Conservation (phyloP, 2,797 vertebrate species). For the Gephyroberyx darwinii region DNA sequence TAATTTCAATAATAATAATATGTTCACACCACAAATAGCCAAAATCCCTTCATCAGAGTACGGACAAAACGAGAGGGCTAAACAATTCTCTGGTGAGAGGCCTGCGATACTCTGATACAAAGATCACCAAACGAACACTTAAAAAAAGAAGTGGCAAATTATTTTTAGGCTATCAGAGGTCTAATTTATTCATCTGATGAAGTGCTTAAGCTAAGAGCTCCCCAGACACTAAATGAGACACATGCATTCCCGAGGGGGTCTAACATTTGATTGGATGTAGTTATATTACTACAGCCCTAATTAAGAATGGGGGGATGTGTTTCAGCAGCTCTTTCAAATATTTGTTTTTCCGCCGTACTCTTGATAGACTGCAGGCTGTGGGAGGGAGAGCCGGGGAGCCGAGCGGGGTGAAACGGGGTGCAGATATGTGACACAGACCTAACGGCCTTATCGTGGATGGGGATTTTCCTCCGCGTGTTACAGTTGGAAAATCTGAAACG, state of each 20-base stretch:
- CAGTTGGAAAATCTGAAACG: constrained; percentile 17
- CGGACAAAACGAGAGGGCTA: constrained; percentile 1
- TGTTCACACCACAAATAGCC: constrained; percentile 38
- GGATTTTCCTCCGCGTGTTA: constrained; percentile 3
- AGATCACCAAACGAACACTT: constrained; percentile 72
- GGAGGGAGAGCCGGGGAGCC: constrained; percentile 51
- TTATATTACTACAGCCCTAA: constrained; percentile 84
- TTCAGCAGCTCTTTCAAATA: constrained; percentile 84
- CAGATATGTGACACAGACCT: constrained; percentile 56
- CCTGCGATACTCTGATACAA: constrained; percentile 66
- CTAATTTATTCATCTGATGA: constrained; percentile 87
- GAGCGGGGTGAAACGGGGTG: constrained; percentile 54
- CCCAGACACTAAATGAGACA: constrained; percentile 83
- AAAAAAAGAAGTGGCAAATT: constrained; percentile 75
- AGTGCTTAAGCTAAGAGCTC: constrained; percentile 85
- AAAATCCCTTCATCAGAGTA: constrained; percentile 24
- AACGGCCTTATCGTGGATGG: constrained; percentile 37
- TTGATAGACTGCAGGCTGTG: constrained; percentile 78
- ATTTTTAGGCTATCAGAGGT: constrained; percentile 83
- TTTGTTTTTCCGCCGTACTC: constrained; percentile 81
- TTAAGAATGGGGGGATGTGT: constrained; percentile 83
- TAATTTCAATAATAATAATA: constrained; percentile 1
- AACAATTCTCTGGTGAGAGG: constrained; percentile 53
- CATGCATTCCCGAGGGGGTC: constrained; percentile 78
- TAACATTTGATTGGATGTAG: constrained; percentile 83